A percentile compares a stretch with the other conserved stretches of the same genome.
These are phyloP conservation scores for Aphelenchoides fujianensis DNA, from an alignment of 1,140 invertebrate genomes.

Conservation along the genomic window DNA sequence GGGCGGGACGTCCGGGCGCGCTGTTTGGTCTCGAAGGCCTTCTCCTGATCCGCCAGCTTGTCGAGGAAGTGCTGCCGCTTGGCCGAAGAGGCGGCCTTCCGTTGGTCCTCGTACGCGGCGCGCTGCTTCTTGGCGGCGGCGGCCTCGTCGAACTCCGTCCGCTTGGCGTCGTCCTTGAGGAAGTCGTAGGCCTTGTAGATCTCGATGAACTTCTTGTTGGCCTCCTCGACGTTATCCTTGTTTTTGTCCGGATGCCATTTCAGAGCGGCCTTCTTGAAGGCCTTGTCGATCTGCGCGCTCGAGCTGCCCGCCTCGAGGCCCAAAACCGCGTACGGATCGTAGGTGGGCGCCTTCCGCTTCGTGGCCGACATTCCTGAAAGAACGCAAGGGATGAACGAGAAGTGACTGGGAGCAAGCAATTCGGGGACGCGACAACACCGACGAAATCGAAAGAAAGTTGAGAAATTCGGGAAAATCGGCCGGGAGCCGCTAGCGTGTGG, in stretches of 20 bases:
- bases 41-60: constrained; percentile 24
- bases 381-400: neutral
- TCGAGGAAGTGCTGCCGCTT: constrained; percentile 14
- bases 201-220: constrained; percentile 22
- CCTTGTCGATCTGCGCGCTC: constrained; percentile 23
- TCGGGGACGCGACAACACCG: no score
- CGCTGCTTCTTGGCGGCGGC: constrained; percentile 19
- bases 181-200: constrained; percentile 27
- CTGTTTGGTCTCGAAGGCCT: constrained; percentile 12
- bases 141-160: constrained; percentile 11
- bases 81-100: constrained; percentile 9
- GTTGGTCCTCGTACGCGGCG: constrained; percentile 19
- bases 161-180: constrained; percentile 22
- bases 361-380: constrained; percentile 9
- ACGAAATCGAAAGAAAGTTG: no score
- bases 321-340: constrained; percentile 30
- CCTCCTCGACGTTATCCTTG: constrained; percentile 26
- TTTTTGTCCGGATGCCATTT: constrained; percentile 37
- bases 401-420: neutral
- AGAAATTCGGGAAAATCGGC: no score
- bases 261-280: constrained; percentile 27
- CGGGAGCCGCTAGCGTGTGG: no score
- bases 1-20: neutral
- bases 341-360: constrained; percentile 1
- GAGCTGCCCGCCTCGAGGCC: constrained; percentile 1